phyloP scores from a whole-genome alignment of 2,888 invertebrate genomes.

The Sarcophaga subvicina region DNA sequence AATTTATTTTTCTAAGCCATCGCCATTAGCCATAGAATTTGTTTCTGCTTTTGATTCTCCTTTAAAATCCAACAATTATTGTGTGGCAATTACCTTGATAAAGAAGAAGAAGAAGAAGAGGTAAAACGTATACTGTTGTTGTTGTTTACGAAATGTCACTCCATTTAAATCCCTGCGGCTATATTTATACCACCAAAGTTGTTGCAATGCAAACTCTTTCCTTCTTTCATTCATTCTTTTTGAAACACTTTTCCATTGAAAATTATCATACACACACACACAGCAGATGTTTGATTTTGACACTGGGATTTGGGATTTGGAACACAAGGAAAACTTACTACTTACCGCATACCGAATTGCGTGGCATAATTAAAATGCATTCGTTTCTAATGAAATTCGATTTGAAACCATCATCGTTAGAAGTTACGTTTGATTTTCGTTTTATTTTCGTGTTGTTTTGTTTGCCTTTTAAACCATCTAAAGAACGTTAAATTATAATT shows the following conservation, averaged over 20 bases:
- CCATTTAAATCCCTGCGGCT: slow-evolving; percentile 55
- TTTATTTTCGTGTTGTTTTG: slow-evolving; percentile 12
- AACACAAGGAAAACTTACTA: not conserved
- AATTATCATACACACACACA: slow-evolving; percentile 58
- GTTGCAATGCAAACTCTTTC: not conserved
- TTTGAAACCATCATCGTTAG: slow-evolving; percentile 24
- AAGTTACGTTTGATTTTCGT: slow-evolving; percentile 35
- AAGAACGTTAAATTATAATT: slow-evolving; percentile 57
- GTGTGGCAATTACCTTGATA: slow-evolving; percentile 29
- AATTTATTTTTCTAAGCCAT: not conserved
- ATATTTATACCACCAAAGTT: slow-evolving; percentile 57
- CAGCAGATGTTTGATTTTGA: slow-evolving; percentile 48
- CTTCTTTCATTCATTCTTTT: not conserved
- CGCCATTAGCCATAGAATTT: slow-evolving; percentile 13
- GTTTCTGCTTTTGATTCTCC: not conserved
- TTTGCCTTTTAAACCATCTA: not conserved
- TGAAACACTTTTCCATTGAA: slow-evolving; percentile 46
- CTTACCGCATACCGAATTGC: slow-evolving; percentile 21
- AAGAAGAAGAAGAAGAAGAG: not conserved
- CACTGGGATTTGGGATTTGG: slow-evolving; percentile 15
- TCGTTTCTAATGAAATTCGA: slow-evolving; percentile 46
- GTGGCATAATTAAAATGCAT: slow-evolving; percentile 59
- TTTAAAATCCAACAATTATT: slow-evolving; percentile 46
- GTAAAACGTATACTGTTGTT: not conserved
- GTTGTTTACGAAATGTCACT: slow-evolving; percentile 49